These are phyloP conservation scores for Chaetorhynchus papuensis DNA, from an alignment of 2,113 vertebrate species.

Conservation along the genomic window DNA sequence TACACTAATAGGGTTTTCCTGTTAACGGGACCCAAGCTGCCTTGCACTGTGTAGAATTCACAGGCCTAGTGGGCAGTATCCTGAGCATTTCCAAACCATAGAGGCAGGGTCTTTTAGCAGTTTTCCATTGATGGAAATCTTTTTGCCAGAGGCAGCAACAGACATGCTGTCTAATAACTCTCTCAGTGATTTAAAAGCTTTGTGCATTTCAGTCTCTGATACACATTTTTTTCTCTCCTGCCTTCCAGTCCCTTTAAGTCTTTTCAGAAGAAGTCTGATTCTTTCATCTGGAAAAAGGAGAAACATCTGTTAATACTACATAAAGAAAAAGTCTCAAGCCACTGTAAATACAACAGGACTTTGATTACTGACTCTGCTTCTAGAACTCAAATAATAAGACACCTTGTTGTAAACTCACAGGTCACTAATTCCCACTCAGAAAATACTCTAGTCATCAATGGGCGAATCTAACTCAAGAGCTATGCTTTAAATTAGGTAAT, in stretches of 20 bases:
- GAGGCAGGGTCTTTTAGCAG: neutral
- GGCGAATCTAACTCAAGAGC: neutral
- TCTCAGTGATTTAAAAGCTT: neutral
- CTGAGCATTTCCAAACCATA: neutral
- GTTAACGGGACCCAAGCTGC: neutral
- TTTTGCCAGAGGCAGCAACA: neutral
- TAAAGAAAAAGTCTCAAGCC: neutral
- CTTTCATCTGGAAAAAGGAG: neutral
- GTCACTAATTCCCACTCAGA: neutral
- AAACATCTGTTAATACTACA: neutral
- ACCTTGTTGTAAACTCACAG: neutral
- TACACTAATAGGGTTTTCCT: neutral
- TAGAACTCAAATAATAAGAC: neutral
- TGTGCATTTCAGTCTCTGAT: neutral
- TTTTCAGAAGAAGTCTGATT: neutral
- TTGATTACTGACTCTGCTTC: neutral
- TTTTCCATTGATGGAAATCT: neutral
- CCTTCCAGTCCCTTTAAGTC: neutral
- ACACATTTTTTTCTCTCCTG: neutral
- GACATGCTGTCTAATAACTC: neutral
- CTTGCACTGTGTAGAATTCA: neutral
- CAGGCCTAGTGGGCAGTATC: neutral
- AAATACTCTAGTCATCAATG: neutral
- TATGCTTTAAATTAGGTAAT: neutral
- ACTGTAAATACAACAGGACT: neutral